These are phyloP conservation scores for Lytechinus pictus DNA, from an alignment of 35 echinoderm and acorn worm genomes.

Conservation along the genomic window DNA sequence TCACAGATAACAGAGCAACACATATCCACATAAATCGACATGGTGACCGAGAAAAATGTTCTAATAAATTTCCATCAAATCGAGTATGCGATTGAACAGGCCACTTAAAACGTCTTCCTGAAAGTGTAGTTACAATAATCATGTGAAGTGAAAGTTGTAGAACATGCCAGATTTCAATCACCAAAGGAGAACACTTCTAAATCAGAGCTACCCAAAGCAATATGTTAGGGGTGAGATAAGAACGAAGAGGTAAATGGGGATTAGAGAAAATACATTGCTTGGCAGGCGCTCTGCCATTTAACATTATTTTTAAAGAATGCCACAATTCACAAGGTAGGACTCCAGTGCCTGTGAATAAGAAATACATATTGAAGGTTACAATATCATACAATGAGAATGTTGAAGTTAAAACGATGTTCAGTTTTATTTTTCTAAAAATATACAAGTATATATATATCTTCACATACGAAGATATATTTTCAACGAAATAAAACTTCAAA, in stretches of 20 bases:
- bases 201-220: neutral
- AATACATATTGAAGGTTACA: neutral
- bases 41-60: too few species aligned
- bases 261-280: neutral
- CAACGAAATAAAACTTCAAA: too few species aligned
- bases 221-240: constrained; percentile 4
- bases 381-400: neutral
- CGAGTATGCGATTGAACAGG: too few species aligned
- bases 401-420: too few species aligned
- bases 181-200: neutral
- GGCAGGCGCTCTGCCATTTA: neutral
- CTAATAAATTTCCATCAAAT: too few species aligned
- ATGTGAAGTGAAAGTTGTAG: neutral
- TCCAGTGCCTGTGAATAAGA: neutral
- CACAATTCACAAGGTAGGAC: neutral
- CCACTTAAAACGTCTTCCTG: neutral
- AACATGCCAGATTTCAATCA: constrained; percentile 10
- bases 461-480: too few species aligned
- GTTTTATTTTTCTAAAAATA: too few species aligned
- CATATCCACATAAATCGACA: too few species aligned
- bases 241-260: neutral
- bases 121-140: neutral
- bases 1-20: too few species aligned
- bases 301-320: neutral
- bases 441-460: too few species aligned